Evolutionary conservation across 2,888 invertebrate genomes (phyloP), one percentile per base, ranked within the genome.

Genomic region (Agriopis leucophaearia): DNA sequence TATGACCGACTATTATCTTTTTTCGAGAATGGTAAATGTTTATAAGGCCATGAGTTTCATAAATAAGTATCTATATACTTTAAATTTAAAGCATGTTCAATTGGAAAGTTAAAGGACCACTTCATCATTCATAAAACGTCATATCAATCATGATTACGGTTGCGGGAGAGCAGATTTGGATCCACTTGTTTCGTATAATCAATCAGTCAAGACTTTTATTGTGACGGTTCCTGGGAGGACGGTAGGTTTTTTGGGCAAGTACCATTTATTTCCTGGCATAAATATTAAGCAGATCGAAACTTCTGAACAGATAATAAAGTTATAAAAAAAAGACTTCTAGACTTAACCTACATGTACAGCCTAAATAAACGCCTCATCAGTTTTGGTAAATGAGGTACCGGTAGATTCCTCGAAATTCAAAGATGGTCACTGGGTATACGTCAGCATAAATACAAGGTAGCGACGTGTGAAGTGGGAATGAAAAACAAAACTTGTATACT

Each of bases 61-160:
- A 15, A 7, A 36, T 7, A 13, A n/a, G n/a, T 15, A 55, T n/a
- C n/a, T n/a, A n/a, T 13, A 8, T 42, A 12, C 13, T 27, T 8
- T 42, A 18, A 44, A 42, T 42, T 65, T 65, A 27, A 65, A 58
- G 16, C 54, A 27, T 50, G 38, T 48, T 10, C 38, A 56, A 57
- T 51, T 57, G 51, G 44, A 48, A 63, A 64, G 63, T 61, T 64
- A 60, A 58, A 45, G 56, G 56, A 50, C 15, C 50, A 60, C 64
- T 56, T 64, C 56, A 64, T 69, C 68, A 64, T 69, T 60, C 64
- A 60, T 18, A 50, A 64, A 59, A 62, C 55, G 65, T 65, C 65
- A 51, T 65, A 69, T 69, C 69, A 63, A 69, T 69, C 69, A 69
- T 66, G 64, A 59, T 69, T 69, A 69, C 12, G 62, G 61, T 48